phyloP scores from a whole-genome alignment of 2,113 vertebrate species.

The Podarcis raffonei region DNA sequence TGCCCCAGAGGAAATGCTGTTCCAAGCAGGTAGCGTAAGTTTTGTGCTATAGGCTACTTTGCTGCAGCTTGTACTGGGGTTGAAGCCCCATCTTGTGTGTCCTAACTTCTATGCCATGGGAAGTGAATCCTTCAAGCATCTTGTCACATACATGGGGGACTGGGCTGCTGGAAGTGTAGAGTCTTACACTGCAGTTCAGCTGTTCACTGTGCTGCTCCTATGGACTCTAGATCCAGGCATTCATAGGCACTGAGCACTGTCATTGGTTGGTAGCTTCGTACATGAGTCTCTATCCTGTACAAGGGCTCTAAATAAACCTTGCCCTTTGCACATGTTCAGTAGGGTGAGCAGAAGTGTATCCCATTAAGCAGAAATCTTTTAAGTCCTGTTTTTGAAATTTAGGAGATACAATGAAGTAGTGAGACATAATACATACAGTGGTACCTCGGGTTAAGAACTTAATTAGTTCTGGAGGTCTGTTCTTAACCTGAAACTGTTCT shows the following conservation, averaged over 20 bases:
- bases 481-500: too few species aligned
- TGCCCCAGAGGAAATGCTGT: too few species aligned
- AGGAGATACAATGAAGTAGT: background rate
- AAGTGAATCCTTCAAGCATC: background rate
- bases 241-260: background rate
- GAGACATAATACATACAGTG: background rate
- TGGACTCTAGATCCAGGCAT: background rate
- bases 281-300: background rate
- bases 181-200: background rate
- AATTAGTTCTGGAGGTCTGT: too few species aligned
- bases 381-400: background rate
- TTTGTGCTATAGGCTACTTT: too few species aligned
- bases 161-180: background rate
- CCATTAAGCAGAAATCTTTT: background rate
- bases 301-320: background rate
- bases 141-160: background rate
- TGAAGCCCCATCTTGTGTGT: background rate
- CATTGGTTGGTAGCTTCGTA: background rate
- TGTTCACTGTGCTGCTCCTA: background rate
- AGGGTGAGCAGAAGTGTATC: background rate
- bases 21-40: too few species aligned
- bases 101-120: background rate
- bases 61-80: background rate
- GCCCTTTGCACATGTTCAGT: background rate
- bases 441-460: too few species aligned